These are phyloP conservation scores for Monochamus saltuarius DNA, from an alignment of 1,140 invertebrate species.

Conservation along the genomic window DNA sequence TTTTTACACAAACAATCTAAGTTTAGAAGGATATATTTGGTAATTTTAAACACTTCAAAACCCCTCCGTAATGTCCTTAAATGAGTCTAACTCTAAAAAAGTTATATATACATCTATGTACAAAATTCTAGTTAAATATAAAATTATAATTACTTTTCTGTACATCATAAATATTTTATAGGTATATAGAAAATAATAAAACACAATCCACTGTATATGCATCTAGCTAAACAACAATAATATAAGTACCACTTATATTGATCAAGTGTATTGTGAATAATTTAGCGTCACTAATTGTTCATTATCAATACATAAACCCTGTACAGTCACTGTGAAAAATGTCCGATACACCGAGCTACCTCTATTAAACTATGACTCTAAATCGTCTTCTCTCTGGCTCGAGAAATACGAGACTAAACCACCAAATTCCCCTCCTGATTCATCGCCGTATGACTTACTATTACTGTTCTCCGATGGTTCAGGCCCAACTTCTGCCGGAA, in stretches of 20 bases:
- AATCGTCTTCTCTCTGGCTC: constrained; percentile 76
- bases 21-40: too few species aligned
- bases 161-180: neutral
- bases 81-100: neutral
- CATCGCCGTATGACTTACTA: constrained; percentile 53
- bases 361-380: constrained; percentile 45
- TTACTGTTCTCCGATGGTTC: constrained; percentile 37
- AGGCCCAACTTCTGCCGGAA: constrained; percentile 28
- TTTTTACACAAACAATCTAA: too few species aligned
- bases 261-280: neutral
- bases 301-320: neutral
- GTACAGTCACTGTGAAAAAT: constrained; percentile 5
- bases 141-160: neutral
- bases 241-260: neutral
- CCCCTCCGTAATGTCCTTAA: too few species aligned
- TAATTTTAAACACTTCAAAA: too few species aligned
- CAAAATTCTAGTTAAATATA: neutral
- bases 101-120: constrained; percentile 6
- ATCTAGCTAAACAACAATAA: neutral
- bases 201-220: neutral
- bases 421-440: constrained; percentile 73
- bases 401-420: constrained; percentile 86
- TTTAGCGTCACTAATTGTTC: neutral
- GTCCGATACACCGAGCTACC: neutral
- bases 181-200: neutral